Conservation (phyloP, 2,113 vertebrate species). For the Phylloscopus whistleri region DNA sequence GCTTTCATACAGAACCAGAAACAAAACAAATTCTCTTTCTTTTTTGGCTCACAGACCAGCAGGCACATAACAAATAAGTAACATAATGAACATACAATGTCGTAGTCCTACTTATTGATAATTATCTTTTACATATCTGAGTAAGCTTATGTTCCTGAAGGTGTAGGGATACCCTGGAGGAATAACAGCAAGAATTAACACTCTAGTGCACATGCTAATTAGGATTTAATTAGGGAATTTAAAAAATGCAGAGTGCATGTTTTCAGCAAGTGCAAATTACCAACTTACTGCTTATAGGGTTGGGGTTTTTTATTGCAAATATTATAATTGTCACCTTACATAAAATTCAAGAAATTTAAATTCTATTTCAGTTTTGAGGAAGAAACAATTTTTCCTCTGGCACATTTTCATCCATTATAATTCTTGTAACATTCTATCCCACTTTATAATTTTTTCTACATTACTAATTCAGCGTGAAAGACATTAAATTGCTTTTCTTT, state of each 20-base stretch:
- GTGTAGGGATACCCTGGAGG: conserved; percentile 68
- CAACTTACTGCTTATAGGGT: conserved; percentile 59
- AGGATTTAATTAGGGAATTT: conserved; percentile 78
- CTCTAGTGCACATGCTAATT: conserved; percentile 76
- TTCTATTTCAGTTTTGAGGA: conserved; percentile 53
- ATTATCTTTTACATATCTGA: conserved; percentile 73
- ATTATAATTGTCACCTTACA: conserved; percentile 64
- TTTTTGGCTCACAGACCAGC: not conserved
- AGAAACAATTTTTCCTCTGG: conserved; percentile 43
- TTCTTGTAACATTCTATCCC: not conserved
- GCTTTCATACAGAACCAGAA: not conserved
- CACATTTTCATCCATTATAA: not conserved
- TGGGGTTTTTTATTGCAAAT: conserved; percentile 61
- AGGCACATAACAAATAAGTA: conserved; percentile 7
- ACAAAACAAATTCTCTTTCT: not conserved
- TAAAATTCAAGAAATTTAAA: conserved; percentile 65
- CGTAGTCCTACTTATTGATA: conserved; percentile 62
- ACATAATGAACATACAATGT: not conserved
- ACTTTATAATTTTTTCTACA: not conserved
- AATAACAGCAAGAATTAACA: conserved; percentile 76
- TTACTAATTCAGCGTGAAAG: not conserved
- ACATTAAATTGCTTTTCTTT: conserved; percentile 5
- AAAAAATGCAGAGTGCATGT: conserved; percentile 71
- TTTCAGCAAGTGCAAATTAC: conserved; percentile 70
- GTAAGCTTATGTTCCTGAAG: conserved; percentile 66